Evolutionary conservation across 2,888 invertebrate genomes (phyloP).

Genomic region (Oeneis ivallda): DNA sequence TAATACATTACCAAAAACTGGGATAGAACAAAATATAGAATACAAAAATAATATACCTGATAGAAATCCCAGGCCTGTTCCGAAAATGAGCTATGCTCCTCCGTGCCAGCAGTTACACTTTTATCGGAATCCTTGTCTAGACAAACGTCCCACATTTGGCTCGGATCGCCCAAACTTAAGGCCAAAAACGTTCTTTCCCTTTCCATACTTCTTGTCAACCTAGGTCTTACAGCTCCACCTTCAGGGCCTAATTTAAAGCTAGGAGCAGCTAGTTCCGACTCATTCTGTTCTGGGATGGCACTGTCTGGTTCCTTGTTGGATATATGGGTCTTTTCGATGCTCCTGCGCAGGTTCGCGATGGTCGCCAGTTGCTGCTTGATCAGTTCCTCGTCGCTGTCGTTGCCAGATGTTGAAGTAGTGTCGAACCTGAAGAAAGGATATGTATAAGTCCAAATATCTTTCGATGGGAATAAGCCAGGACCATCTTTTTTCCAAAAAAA

Average conservation of each 20-base stretch:
- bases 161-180: constrained; percentile 70
- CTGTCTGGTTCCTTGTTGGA: constrained; percentile 62
- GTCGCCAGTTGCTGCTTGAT: constrained; percentile 65
- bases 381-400: constrained; percentile 85
- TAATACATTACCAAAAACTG: too few relatives aligned
- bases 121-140: constrained; percentile 77
- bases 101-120: constrained; percentile 84
- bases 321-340: constrained; percentile 76
- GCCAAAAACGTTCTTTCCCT: constrained; percentile 68
- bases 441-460: too few relatives aligned
- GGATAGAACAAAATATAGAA: not conserved
- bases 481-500: not conserved
- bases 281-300: constrained; percentile 70
- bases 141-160: constrained; percentile 69
- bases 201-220: constrained; percentile 65
- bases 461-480: not conserved
- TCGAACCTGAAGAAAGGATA: constrained; percentile 66
- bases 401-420: constrained; percentile 83
- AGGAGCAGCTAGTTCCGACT: constrained; percentile 75
- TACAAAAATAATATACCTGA: constrained; percentile 81
- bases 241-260: constrained; percentile 85
- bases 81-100: constrained; percentile 91
- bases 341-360: constrained; percentile 68
- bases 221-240: constrained; percentile 69
- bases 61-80: constrained; percentile 98